phyloP scores from a whole-genome alignment of 1,140 invertebrate genomes.

The Meloidogyne hapla region DNA sequence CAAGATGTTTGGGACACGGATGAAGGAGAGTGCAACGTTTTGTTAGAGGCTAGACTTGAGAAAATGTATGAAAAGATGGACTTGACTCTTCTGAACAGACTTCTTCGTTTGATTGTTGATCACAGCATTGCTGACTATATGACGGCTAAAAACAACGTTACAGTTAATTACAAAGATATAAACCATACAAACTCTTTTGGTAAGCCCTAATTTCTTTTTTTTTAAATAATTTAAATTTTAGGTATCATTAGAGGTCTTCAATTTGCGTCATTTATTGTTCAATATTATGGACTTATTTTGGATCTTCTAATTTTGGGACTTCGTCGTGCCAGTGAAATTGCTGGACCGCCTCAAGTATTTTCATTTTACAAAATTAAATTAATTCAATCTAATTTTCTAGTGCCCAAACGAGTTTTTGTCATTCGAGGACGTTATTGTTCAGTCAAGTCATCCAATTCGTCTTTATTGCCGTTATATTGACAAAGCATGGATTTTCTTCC shows the following conservation, averaged over 20 bases:
- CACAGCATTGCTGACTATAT: constrained; percentile 99
- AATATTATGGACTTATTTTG: constrained; percentile 88
- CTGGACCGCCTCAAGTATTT: constrained; percentile 88
- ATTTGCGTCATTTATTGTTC: constrained; percentile 96
- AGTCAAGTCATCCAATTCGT: constrained; percentile 89
- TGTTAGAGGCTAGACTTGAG: constrained; percentile 88
- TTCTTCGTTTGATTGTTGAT: constrained; percentile 89
- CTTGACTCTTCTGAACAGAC: constrained; percentile 89
- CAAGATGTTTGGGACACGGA: constrained; percentile 97
- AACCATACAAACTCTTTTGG: constrained; percentile 97
- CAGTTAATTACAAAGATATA: constrained; percentile 98
- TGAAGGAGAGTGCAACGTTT: constrained; percentile 96
- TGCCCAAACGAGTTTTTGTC: constrained; percentile 63
- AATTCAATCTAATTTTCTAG: constrained; percentile 14
- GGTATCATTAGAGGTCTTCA: constrained; percentile 91
- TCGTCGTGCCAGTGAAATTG: constrained; percentile 94
- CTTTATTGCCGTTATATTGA: constrained; percentile 96
- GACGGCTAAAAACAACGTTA: constrained; percentile 99
- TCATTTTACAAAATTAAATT: not conserved
- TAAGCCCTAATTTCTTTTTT: not conserved
- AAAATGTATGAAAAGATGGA: constrained; percentile 99
- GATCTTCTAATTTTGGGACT: constrained; percentile 92
- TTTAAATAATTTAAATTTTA: too few species aligned
- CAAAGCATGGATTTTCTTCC: constrained; percentile 89
- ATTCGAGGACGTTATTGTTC: constrained; percentile 75